phyloP scores from a whole-genome alignment of 2,888 invertebrate genomes.

The Cephus runcator region DNA sequence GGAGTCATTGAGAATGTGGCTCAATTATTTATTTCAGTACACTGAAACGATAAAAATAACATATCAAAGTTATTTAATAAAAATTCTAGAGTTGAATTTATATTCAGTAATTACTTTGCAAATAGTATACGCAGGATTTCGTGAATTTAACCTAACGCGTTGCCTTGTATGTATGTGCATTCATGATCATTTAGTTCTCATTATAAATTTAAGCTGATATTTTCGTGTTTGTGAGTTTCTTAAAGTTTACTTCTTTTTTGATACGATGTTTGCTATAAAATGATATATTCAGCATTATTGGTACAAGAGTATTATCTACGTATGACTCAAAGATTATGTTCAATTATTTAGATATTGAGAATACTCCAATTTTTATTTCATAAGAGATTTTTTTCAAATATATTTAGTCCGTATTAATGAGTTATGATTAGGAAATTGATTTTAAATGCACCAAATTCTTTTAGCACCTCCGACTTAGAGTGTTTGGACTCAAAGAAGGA shows the following conservation, averaged over 20 bases:
- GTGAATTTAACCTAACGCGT: neutral
- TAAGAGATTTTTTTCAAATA: neutral
- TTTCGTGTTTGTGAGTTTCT: neutral
- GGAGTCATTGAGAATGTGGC: neutral
- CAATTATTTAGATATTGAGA: neutral
- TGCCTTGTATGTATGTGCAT: neutral
- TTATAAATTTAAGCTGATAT: neutral
- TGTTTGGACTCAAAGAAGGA: slow-evolving; percentile 50
- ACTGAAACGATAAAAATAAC: neutral
- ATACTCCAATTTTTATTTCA: neutral
- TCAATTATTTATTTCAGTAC: neutral
- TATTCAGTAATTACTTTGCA: neutral
- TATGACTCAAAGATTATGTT: too few species aligned
- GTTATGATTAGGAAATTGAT: neutral
- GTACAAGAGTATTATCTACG: too few species aligned
- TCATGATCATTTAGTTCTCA: neutral
- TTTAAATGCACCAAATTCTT: neutral
- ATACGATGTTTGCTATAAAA: too few species aligned
- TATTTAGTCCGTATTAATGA: neutral
- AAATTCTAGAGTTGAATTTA: neutral
- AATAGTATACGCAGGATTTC: neutral
- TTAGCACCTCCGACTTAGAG: slow-evolving; percentile 58
- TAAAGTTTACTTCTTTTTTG: too few species aligned
- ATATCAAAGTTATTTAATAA: neutral
- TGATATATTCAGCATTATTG: too few species aligned